Percentiles rank a stretch among this genome's conserved stretches.
Conservation (phyloP, 2,888 invertebrate genomes). For the Mimas tiliae region DNA sequence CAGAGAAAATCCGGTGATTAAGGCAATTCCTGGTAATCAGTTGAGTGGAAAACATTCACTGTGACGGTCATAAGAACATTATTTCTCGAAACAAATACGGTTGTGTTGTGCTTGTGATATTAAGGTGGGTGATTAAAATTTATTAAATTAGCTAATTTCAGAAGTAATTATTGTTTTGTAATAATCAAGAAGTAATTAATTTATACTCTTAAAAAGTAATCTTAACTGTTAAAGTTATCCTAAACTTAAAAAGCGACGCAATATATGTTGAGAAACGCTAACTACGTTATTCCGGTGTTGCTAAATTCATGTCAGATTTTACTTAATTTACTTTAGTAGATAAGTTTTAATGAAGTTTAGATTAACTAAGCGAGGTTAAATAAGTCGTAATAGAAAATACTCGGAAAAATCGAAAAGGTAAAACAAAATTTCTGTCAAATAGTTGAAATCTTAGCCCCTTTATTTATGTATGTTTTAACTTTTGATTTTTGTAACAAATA, state of each 20-base stretch:
- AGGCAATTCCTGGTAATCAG: slow-evolving; percentile 27
- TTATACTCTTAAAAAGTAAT: too few relatives aligned
- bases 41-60: slow-evolving; percentile 15
- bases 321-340: background rate
- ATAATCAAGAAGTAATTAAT: too few relatives aligned
- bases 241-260: background rate
- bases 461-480: too few relatives aligned
- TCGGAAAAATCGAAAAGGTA: too few relatives aligned
- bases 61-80: slow-evolving; percentile 16
- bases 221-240: too few relatives aligned
- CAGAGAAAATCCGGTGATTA: slow-evolving; percentile 43
- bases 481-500: too few relatives aligned
- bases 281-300: slow-evolving; percentile 1
- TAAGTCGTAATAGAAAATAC: too few relatives aligned
- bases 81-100: background rate
- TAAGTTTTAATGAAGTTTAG: background rate
- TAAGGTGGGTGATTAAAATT: background rate
- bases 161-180: background rate
- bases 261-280: background rate
- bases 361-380: too few relatives aligned
- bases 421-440: too few relatives aligned
- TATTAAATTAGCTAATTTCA: background rate
- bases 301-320: background rate
- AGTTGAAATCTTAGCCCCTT: too few relatives aligned
- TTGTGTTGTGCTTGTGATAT: slow-evolving; percentile 3